Evolutionary conservation across 2,888 invertebrate genomes (phyloP).

Genomic region (Phragmatobia fuliginosa): DNA sequence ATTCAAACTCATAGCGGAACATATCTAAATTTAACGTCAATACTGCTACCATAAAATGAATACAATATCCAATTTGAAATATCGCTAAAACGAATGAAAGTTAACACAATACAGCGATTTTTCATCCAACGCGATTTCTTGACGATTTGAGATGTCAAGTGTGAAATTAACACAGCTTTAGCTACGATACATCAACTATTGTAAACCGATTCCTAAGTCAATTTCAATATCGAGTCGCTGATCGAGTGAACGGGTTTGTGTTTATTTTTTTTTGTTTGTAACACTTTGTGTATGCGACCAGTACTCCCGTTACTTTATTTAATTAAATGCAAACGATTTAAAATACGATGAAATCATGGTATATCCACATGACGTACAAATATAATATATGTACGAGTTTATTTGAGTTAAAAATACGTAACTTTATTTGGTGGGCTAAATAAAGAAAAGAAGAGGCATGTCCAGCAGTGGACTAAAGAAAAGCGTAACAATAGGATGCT

Average conservation of each 20-base stretch:
- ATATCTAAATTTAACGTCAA: slow-evolving; percentile 6
- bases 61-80: slow-evolving; percentile 2
- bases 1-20: slow-evolving; percentile 20
- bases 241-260: slow-evolving; percentile 16
- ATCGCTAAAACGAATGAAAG: slow-evolving; percentile 2
- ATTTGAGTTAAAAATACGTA: background rate
- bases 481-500: too few species aligned
- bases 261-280: slow-evolving; percentile 19
- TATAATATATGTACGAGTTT: too few species aligned
- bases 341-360: background rate
- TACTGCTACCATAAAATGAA: slow-evolving; percentile 1
- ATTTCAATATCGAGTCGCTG: slow-evolving; percentile 32
- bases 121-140: slow-evolving; percentile 21
- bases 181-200: slow-evolving; percentile 46
- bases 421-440: background rate
- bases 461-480: too few species aligned
- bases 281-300: slow-evolving; percentile 15
- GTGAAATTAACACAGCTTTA: slow-evolving; percentile 57
- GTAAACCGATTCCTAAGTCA: slow-evolving; percentile 27
- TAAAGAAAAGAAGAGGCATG: background rate
- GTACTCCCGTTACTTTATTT: slow-evolving; percentile 18
- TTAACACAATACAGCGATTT: slow-evolving; percentile 8
- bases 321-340: background rate
- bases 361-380: background rate
- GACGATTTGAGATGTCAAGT: slow-evolving; percentile 38